These are phyloP conservation scores for Holacanthella duospinosa DNA, from an alignment of 2,888 invertebrate genomes.

Conservation along the genomic window DNA sequence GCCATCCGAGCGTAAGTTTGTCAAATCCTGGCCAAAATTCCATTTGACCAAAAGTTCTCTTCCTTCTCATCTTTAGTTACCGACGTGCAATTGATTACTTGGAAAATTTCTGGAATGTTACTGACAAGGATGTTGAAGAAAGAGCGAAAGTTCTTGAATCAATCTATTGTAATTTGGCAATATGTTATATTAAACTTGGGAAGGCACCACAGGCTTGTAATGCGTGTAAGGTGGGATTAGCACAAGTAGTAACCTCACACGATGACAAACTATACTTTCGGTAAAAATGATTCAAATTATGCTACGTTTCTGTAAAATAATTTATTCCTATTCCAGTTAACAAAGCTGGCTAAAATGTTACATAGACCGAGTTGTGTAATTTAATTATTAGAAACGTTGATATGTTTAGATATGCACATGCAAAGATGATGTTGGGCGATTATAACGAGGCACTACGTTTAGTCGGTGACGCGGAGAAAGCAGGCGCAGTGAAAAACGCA, in stretches of 20 bases:
- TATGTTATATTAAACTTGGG: background rate
- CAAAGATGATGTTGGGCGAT: background rate
- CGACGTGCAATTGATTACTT: background rate
- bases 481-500: background rate
- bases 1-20: background rate
- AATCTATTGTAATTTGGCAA: background rate
- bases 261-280: background rate
- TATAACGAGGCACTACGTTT: background rate
- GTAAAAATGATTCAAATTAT: background rate
- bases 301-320: too few species aligned
- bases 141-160: background rate
- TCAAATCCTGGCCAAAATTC: too few species aligned
- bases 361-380: too few species aligned
- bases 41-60: too few species aligned
- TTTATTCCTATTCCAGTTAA: too few species aligned
- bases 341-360: too few species aligned
- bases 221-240: background rate
- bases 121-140: background rate
- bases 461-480: background rate
- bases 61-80: background rate
- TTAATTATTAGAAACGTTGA: too few species aligned
- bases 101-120: background rate
- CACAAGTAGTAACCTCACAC: background rate
- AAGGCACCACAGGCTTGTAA: background rate
- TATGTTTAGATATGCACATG: background rate